Base-by-base conservation (phyloP, 2,888 invertebrate species). In the Macrophya alboannulata region DNA sequence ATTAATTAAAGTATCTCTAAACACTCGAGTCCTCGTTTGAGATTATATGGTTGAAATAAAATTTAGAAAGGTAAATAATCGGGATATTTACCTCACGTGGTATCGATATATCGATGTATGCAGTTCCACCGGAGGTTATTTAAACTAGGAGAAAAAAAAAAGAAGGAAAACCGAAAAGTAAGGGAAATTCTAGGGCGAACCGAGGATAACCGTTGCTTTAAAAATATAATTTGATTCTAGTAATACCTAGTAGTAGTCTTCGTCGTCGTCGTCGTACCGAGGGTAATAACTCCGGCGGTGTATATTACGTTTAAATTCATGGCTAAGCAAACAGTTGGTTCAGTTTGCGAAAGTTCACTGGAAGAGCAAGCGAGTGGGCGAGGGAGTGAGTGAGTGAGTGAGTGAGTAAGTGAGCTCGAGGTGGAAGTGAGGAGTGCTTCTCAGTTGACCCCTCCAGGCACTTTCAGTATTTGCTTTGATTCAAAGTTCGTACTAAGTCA, bases 381-480 rank as follows among this genome's bases (percentile, higher is more conserved):
- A 71, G 71, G 17, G 71, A 40, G 25, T 25, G 62, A 43, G 51
- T 40, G 85, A n/a, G n/a, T n/a, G n/a, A n/a, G n/a, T n/a, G 51
- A 37, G 82, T 15, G 37, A 31, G 31, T 31, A 76, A n/a, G 9
- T 4, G 43, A 15, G n/a, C 59, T 31, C 48, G 72, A 68, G 31
- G 48, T 84, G 76, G 82, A 31, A 81, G 79, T 51, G 45, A 77
- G 72, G 48, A 84, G 76, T 62, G 79, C 79, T 37, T 48, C 79
- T 31, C 40, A 88, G 87, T 89, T 91, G 92, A 91, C 91, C 92
- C 91, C 92, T 90, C 90, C 91, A 90, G 92, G 91, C 91, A 92
- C 90, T 92, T 92, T 90, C 90, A 88, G 89, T 92, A 92, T 92
- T 93, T 93, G 91, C 93, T 93, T 93, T 93, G 93, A 93, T 93